A percentile compares a stretch with the other conserved stretches of the same genome.
Evolutionary conservation across 1,140 invertebrate species (phyloP).

Genomic region (Meloidogyne hapla): DNA sequence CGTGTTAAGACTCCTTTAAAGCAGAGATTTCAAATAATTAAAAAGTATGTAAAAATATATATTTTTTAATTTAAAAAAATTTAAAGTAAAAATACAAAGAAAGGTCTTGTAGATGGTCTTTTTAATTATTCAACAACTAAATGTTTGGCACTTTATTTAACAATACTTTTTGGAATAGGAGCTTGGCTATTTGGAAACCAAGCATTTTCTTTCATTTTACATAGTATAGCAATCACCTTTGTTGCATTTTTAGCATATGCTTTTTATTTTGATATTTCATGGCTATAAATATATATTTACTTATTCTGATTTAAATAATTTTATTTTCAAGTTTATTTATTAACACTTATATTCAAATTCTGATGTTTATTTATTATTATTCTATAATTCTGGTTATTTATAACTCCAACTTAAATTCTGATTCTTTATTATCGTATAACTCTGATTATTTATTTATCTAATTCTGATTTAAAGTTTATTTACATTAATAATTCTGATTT

Average conservation of each 20-base stretch:
- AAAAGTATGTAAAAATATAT: neutral
- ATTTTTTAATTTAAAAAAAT: neutral
- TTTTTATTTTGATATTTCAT: conserved; percentile 20
- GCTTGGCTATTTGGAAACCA: neutral
- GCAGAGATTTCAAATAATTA: neutral
- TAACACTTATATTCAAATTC: no score
- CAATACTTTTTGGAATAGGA: neutral
- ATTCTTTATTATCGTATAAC: no score
- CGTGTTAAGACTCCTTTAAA: conserved; percentile 20
- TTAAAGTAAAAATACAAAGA: conserved; percentile 1
- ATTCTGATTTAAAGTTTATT: no score
- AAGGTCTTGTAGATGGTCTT: neutral
- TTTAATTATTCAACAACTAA: conserved; percentile 14
- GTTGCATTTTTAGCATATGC: neutral
- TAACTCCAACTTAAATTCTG: no score
- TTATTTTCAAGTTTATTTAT: no score
- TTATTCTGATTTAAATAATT: neutral
- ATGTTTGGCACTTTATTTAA: conserved; percentile 17
- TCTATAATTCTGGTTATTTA: no score
- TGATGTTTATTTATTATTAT: no score
- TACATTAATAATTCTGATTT: no score
- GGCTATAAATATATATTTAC: neutral
- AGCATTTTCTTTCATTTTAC: neutral
- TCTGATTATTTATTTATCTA: no score
- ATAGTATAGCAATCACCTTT: conserved; percentile 6